These are phyloP conservation scores for Poeciliopsis paucimaculata DNA, from an alignment of 2,797 vertebrate species.

Conservation along the genomic window DNA sequence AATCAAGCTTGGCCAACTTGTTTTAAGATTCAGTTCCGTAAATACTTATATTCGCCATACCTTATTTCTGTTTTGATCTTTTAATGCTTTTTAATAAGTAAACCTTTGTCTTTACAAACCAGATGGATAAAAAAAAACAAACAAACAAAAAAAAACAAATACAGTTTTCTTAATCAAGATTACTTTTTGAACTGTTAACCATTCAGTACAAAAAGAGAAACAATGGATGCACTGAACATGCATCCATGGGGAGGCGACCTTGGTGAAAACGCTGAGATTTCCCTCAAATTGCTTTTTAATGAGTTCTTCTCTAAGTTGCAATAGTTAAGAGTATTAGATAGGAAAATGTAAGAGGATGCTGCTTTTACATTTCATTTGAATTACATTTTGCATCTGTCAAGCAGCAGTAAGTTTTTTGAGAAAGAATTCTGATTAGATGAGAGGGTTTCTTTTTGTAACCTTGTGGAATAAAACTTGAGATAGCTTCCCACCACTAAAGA, in stretches of 20 bases:
- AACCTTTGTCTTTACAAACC: not conserved
- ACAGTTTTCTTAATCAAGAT: not conserved
- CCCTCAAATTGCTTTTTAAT: not conserved
- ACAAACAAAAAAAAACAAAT: not conserved
- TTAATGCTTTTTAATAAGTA: not conserved
- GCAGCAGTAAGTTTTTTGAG: not conserved
- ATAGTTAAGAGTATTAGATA: not conserved
- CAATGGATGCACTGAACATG: not conserved
- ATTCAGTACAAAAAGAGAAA: not conserved
- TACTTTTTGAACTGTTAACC: not conserved
- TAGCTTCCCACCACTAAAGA: conserved; percentile 31
- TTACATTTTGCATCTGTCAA: conserved; percentile 1
- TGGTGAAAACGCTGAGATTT: not conserved
- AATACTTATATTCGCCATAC: too few species aligned
- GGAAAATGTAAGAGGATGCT: not conserved
- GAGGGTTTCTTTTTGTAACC: conserved; percentile 12
- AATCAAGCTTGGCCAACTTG: not conserved
- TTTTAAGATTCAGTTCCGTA: not conserved
- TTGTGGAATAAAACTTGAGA: conserved; percentile 17
- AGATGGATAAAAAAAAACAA: not conserved
- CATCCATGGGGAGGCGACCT: not conserved
- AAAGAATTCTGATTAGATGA: conserved; percentile 3
- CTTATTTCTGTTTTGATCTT: not conserved
- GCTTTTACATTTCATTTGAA: not conserved
- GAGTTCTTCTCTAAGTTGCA: not conserved